Percentiles rank a stretch among this genome's conserved stretches.
Evolutionary conservation across 2,888 invertebrate genomes (phyloP).

Genomic region (Drosophila meridionalis): DNA sequence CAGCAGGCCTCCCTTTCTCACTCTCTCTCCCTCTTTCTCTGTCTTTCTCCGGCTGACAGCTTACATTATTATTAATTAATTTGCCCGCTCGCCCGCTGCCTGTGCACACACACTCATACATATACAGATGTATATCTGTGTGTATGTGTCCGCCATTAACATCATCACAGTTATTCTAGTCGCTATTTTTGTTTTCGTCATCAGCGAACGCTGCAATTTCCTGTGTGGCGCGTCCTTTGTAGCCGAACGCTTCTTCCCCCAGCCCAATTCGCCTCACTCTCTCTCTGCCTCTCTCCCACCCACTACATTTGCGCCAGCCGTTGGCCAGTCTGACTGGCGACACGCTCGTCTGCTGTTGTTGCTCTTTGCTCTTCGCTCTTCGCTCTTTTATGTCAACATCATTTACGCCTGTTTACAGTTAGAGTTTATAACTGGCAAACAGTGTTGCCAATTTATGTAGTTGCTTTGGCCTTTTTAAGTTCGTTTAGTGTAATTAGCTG

Average conservation of each 20-base stretch:
- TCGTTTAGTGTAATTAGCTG: not conserved
- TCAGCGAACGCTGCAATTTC: slow-evolving; percentile 67
- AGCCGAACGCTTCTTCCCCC: not conserved
- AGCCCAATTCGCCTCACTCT: no score
- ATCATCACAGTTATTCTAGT: slow-evolving; percentile 48
- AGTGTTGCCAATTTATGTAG: slow-evolving; percentile 29
- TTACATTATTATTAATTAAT: slow-evolving; percentile 79
- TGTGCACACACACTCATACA: not conserved
- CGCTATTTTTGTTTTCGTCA: slow-evolving; percentile 65
- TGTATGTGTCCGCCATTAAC: slow-evolving; percentile 26
- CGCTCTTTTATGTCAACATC: slow-evolving; percentile 50
- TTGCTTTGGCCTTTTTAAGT: slow-evolving; percentile 2
- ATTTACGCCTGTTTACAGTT: slow-evolving; percentile 57
- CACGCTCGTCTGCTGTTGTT: slow-evolving; percentile 28
- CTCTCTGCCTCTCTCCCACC: not conserved
- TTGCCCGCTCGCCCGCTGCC: slow-evolving; percentile 52
- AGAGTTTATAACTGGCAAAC: slow-evolving; percentile 35
- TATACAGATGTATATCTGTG: not conserved
- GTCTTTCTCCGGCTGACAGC: slow-evolving; percentile 8
- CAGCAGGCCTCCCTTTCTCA: not conserved
- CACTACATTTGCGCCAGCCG: slow-evolving; percentile 62
- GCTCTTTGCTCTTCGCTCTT: slow-evolving; percentile 16
- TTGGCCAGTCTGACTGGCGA: slow-evolving; percentile 77
- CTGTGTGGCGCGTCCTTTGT: slow-evolving; percentile 48
- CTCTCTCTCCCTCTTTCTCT: not conserved